These are phyloP conservation scores for Craseonycteris thonglongyai DNA, from an alignment of 2,113 vertebrate species.

Conservation along the genomic window DNA sequence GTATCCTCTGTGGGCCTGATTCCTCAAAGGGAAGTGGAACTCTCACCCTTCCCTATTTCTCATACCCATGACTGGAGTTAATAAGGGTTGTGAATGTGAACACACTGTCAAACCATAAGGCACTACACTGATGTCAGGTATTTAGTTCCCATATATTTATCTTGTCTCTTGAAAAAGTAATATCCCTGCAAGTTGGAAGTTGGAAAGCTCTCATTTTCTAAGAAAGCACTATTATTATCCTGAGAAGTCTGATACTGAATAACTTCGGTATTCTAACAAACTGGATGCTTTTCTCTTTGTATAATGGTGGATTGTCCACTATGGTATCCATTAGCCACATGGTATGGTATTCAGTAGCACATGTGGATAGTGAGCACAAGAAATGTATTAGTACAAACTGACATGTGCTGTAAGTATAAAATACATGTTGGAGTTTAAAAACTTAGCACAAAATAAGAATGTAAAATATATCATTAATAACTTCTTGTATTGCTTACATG, in stretches of 20 bases:
- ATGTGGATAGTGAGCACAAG: neutral
- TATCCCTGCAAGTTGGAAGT: neutral
- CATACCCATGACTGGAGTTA: neutral
- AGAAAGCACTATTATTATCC: conserved; percentile 22
- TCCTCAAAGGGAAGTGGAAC: neutral
- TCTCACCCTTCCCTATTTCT: neutral
- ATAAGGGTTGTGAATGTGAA: neutral
- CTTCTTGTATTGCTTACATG: neutral
- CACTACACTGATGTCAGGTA: neutral
- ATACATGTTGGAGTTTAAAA: neutral
- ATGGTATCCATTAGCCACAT: neutral
- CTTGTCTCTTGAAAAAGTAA: conserved; percentile 8
- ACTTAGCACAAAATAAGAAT: neutral
- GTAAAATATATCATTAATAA: neutral
- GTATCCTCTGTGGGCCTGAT: neutral
- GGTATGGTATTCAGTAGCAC: neutral
- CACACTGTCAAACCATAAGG: neutral
- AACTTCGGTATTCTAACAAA: neutral
- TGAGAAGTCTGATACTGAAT: neutral
- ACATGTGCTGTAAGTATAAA: neutral
- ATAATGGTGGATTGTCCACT: neutral
- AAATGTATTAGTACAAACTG: neutral
- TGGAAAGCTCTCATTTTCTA: neutral
- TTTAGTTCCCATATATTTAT: neutral
- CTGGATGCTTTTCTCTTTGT: neutral